Evolutionary conservation across 2,888 invertebrate species (phyloP), one percentile per base, ranked within the genome.

Genomic region (Polymixis lichenea): DNA sequence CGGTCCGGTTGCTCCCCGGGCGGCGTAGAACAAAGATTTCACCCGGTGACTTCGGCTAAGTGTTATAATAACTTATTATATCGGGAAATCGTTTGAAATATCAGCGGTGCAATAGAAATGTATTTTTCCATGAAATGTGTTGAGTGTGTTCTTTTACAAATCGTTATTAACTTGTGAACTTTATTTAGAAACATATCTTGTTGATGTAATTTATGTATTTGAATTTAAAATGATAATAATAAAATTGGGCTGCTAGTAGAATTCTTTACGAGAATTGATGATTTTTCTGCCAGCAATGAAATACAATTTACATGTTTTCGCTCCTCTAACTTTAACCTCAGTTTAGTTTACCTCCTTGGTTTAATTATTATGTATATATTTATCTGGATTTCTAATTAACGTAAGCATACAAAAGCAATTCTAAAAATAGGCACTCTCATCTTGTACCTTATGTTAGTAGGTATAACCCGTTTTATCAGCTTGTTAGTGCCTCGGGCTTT

Each of bases 11-110:
- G 84, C 92, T 91, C 92, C 90, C 92, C 91, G 89, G 95, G 95
- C 92, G 93, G 92, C 89, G 82, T 85, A 92, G 94, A 95, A 96
- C 96, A 96, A 96, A 95, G 95, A 95, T 95, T 95, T 93, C 91
- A 92, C 90, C 92, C 92, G 90, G 92, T 93, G 95, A 96, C 95
- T 95, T 95, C 93, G 92, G 91, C 92, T 93, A 94, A 95, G 94
- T 95, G 94, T 92, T 93, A 91, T 93, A 95, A 94, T 95, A 93
- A 95, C 91, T 93, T 92, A 94, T 93, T 93, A 92, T 91, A 90
- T 90, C 89, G 90, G 91, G 87, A 92, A 91, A 92, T 91, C 87
- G 90, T 89, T 86, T 82, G 79, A 86, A 88, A 87, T 84, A 84
- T 85, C 83, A 82, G 17, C 6, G n/a, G 28, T 69, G 53, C 53